Evolutionary conservation across 2,797 vertebrate species (phyloP), one percentile per base, ranked within the genome.

Genomic region (Melanotaenia maccullochi): DNA sequence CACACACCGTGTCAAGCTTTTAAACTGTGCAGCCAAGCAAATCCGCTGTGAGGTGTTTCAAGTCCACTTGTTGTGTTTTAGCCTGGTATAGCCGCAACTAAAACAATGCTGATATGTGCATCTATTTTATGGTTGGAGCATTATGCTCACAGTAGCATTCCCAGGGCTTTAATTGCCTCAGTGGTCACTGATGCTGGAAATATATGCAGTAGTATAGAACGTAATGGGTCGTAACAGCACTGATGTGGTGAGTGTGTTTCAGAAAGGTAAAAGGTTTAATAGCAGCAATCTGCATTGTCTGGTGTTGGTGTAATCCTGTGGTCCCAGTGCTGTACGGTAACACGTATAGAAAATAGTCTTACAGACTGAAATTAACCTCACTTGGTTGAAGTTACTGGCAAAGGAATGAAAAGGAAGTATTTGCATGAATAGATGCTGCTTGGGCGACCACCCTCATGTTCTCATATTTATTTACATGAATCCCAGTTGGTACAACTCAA

Each of bases 11-110:
- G 87, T 80, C 47, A 25, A 81, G 83, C 88, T 87, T 87, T 89
- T 86, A 86, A 90, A 87, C 75, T 78, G 89, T 87, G 86, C 90
- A 89, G 86, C 87, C 82, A 86, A 89, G 90, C 89, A 75, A 89
- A 86, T 24, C 76, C 38, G 70, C 60, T 1, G 32, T 1, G 5
- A 61, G 71, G 60, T 72, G 67, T 85, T 89, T 89, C 80, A 91
- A 89, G 89, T 88, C 70, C 7, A 30, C 74, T 70, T 42, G 68
- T 47, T 61, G 71, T 58, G 7, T 77, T 66, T 67, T 56, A 25
- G 49, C 63, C 42, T 1, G 0, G 40, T 67, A 54, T 22, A 69
- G 69, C 73, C 68, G 57, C 14, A 4, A 13, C 36, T 73, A 35
- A 85, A 75, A 83, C 82, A 79, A 71, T 69, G 82, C 72, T 78